Percentiles rank a stretch among this genome's conserved stretches.
These are phyloP conservation scores for Morone chrysops DNA, from an alignment of 2,113 vertebrate genomes.

Conservation along the genomic window DNA sequence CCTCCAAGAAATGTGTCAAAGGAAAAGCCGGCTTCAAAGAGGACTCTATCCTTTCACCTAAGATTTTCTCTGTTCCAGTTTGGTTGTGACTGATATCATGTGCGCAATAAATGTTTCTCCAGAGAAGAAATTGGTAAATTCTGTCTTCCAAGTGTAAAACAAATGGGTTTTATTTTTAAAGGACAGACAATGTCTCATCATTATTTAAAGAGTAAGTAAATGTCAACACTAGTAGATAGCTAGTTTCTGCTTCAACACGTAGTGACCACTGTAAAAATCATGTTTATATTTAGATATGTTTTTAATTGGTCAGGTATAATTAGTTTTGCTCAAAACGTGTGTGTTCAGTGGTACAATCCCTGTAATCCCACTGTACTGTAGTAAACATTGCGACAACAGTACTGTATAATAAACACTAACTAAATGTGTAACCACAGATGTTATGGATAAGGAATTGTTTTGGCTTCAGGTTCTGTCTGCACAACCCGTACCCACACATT, in stretches of 20 bases:
- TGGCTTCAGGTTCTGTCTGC: background rate
- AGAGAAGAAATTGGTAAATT: background rate
- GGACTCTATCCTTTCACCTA: background rate
- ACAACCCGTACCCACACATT: background rate
- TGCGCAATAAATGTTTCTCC: background rate
- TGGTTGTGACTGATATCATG: background rate
- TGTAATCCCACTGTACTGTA: too few species aligned
- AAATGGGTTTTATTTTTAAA: background rate
- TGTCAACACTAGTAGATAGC: background rate
- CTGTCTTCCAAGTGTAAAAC: background rate
- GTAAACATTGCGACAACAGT: background rate
- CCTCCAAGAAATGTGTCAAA: background rate
- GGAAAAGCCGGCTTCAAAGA: background rate
- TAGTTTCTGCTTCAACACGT: background rate
- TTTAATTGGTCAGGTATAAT: background rate
- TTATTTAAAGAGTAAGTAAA: slow-evolving; percentile 1
- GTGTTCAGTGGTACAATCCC: background rate
- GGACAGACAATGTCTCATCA: background rate
- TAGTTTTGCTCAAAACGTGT: background rate
- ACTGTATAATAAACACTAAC: background rate
- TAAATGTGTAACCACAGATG: background rate
- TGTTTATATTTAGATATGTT: background rate
- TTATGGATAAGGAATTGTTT: background rate
- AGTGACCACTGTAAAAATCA: background rate
- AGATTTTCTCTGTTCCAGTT: slow-evolving; percentile 26